Base-by-base conservation (phyloP, 2,888 invertebrate genomes). In the Cryptocephalus primarius region DNA sequence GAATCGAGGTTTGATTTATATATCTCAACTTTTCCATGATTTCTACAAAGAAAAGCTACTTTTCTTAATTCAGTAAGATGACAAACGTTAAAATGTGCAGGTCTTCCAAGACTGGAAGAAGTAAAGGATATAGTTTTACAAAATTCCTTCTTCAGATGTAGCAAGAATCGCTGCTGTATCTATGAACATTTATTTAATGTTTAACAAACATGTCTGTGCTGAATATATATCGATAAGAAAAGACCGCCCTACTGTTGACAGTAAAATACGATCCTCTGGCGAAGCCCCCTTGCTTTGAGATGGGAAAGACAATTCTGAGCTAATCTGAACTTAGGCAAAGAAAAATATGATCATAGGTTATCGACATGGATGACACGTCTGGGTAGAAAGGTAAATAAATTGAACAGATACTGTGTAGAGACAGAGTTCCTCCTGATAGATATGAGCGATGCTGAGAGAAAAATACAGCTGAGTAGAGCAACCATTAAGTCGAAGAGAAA, bases 161-260 rank as follows among this genome's bases (percentile, higher is more conserved):
- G 97, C 94, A 0, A 79, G 92, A 71, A 83, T 96, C 57, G 96
- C 88, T 3, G 93, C 95, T 0, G 89, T 94, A 55, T 85, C 94
- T 0, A 97, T 97, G 95, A 85, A 97, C 66, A 96, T 95, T 69
- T 97, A 97, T 69, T 73, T 97, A 1, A 94, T 97, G 92, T 93
- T 88, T 60, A 87, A 93, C 54, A 83, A n/a, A n/a, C n/a, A n/a
- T n/a, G n/a, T n/a, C n/a, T n/a, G n/a, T n/a, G 85, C 84, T 47
- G 73, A 74, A 9, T 82, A 76, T 56, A 77, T 88, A 52, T 80
- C 85, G 12, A 80, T 1, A 80, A 82, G 51, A 76, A 82, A 82
- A 61, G 77, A 70, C 58, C 66, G 56, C 33, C 73, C 46, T 43
- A 78, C 45, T 80, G 78, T 61, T 64, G 45, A 46, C 50, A 32